phyloP scores from a whole-genome alignment of 2,888 invertebrate species.

The Leptopilina myrica region DNA sequence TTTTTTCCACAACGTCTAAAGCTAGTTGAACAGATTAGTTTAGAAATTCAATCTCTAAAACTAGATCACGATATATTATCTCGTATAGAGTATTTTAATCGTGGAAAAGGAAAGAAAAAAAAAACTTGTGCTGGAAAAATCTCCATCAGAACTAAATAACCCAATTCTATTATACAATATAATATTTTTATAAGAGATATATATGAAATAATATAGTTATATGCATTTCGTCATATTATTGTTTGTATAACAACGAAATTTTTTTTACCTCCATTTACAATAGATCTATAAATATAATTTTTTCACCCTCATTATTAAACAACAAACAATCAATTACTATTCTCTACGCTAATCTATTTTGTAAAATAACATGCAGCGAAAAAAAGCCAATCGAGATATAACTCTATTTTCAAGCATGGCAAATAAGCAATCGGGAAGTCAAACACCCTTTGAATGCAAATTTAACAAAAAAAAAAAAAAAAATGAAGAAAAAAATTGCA shows the following conservation, averaged over 20 bases:
- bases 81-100: neutral
- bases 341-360: neutral
- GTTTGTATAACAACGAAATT: too few relatives aligned
- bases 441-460: neutral
- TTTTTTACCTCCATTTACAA: too few relatives aligned
- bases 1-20: neutral
- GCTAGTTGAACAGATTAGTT: neutral
- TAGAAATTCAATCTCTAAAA: slow-evolving; percentile 15
- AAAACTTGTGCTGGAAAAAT: neutral
- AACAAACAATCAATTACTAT: neutral
- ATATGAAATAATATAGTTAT: too few relatives aligned
- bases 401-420: neutral
- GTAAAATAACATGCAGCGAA: neutral
- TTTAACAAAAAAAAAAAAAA: neutral
- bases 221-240: too few relatives aligned
- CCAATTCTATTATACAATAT: neutral
- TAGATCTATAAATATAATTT: slow-evolving; percentile 2
- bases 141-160: neutral
- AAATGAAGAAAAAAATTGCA: neutral
- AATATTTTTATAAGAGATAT: too few relatives aligned
- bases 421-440: neutral
- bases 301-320: neutral
- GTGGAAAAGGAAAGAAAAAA: neutral
- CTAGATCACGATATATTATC: neutral
- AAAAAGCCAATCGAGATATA: neutral